These are phyloP conservation scores for Balaenoptera acutorostrata DNA, from an alignment of 2,113 vertebrate genomes.

Conservation along the genomic window DNA sequence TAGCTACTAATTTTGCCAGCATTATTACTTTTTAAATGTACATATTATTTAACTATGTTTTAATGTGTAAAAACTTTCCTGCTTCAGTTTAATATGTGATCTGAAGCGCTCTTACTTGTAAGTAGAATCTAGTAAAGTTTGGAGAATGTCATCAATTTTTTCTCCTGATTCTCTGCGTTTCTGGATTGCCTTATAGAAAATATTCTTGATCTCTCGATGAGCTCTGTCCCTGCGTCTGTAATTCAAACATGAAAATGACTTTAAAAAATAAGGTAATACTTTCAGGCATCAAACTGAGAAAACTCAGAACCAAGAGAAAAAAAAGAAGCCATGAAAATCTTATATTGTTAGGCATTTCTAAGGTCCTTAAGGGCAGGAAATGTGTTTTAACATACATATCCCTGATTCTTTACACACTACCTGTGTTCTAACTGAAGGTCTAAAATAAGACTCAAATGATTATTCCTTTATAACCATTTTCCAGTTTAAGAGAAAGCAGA, in stretches of 20 bases:
- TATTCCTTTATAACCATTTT: not conserved
- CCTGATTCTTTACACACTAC: not conserved
- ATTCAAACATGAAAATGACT: constrained; percentile 48
- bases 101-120: constrained; percentile 88
- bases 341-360: not conserved
- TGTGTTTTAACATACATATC: not conserved
- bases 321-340: not conserved
- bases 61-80: not conserved
- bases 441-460: not conserved
- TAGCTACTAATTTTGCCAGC: not conserved
- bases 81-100: not conserved
- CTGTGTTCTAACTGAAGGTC: not conserved
- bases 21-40: not conserved
- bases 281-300: not conserved
- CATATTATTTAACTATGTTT: constrained; percentile 17
- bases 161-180: constrained; percentile 87
- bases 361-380: not conserved
- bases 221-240: constrained; percentile 91
- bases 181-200: constrained; percentile 94
- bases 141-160: constrained; percentile 92
- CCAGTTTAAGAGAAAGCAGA: not conserved
- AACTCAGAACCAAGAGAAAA: not conserved
- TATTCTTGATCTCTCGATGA: constrained; percentile 92
- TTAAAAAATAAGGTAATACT: not conserved
- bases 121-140: constrained; percentile 93